phyloP scores from a whole-genome alignment of 2,113 vertebrate species.

The Sylvicapra grimmia region DNA sequence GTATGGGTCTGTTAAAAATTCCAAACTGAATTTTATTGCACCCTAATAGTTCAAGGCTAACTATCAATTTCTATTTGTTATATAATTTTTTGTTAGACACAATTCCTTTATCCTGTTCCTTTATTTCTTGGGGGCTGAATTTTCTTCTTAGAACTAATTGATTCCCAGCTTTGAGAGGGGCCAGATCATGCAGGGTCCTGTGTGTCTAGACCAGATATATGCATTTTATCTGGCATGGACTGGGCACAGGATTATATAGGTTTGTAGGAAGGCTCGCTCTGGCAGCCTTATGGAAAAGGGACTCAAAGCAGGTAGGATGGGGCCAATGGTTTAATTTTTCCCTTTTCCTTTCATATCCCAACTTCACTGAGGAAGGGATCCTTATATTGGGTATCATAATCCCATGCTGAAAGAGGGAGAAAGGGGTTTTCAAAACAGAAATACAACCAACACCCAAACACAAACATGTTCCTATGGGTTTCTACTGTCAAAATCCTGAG shows the following conservation, averaged over 20 bases:
- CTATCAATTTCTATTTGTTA: background rate
- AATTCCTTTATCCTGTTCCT: background rate
- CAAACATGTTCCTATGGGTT: background rate
- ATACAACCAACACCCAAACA: background rate
- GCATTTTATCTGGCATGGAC: background rate
- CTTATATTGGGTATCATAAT: background rate
- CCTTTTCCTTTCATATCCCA: background rate
- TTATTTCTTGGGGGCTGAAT: background rate
- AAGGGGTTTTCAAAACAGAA: background rate
- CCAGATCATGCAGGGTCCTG: background rate
- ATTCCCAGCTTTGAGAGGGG: background rate
- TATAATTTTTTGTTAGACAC: background rate
- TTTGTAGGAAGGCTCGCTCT: background rate
- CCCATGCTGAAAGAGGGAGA: background rate
- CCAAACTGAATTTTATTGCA: background rate
- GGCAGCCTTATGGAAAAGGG: background rate
- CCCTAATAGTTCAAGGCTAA: background rate
- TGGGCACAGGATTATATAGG: background rate
- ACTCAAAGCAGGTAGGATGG: background rate
- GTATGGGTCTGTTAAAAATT: background rate
- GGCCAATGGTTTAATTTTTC: background rate
- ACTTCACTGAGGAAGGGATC: background rate
- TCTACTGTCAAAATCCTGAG: background rate
- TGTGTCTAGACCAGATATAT: background rate
- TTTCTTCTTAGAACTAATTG: background rate